Evolutionary conservation across 2,888 invertebrate genomes (phyloP).

Genomic region (Eudasyphora cyanicolor): DNA sequence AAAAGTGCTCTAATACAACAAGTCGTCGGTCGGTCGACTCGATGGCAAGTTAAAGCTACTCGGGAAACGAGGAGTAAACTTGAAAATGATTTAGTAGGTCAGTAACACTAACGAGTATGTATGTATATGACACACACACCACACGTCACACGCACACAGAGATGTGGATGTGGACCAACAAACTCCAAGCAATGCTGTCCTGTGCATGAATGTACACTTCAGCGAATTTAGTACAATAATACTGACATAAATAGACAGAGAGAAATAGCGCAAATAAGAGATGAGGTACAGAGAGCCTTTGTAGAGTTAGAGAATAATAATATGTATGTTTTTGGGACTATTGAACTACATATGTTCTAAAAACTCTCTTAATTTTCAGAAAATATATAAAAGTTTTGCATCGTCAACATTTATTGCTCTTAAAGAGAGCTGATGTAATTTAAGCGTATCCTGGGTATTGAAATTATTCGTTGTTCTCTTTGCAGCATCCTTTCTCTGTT

Average conservation of each 20-base stretch:
- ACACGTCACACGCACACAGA: background rate
- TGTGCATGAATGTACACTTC: background rate
- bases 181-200: background rate
- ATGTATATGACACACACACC: background rate
- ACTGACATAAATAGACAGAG: background rate
- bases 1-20: background rate
- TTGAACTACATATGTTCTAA: background rate
- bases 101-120: background rate
- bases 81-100: constrained; percentile 29
- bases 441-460: background rate
- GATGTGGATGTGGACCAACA: background rate
- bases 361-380: background rate
- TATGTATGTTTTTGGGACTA: background rate
- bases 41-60: background rate
- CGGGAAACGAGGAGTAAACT: constrained; percentile 7
- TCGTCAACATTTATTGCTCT: background rate
- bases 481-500: background rate
- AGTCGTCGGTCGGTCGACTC: background rate
- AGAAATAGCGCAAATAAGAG: background rate
- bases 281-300: background rate
- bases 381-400: background rate
- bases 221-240: background rate
- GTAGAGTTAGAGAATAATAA: background rate
- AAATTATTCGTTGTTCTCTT: background rate
- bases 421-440: background rate